A percentile compares a stretch with the other conserved stretches of the same genome.
Conservation (phyloP, 2,113 vertebrate species). For the Mus spicilegus region DNA sequence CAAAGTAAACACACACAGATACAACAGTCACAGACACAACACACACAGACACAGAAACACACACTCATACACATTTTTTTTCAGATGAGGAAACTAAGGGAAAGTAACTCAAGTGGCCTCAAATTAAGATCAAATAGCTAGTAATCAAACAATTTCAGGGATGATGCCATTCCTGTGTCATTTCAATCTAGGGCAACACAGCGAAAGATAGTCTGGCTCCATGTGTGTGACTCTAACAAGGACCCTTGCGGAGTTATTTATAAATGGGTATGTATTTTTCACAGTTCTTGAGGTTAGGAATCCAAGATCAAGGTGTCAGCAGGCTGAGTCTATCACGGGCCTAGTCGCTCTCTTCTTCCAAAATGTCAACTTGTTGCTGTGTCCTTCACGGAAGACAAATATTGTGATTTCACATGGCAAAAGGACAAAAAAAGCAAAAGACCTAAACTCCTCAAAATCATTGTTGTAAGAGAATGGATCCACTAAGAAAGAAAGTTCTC, state of each 20-base stretch:
- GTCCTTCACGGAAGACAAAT: neutral
- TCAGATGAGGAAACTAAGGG: slow-evolving; percentile 33
- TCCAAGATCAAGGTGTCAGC: neutral
- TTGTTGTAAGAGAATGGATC: neutral
- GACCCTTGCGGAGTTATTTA: neutral
- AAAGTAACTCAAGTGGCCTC: neutral
- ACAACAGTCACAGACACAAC: neutral
- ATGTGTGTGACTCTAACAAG: neutral
- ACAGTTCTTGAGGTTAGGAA: neutral
- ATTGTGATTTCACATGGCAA: neutral
- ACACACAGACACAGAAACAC: neutral
- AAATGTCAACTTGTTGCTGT: neutral
- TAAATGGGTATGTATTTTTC: neutral
- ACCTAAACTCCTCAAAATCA: neutral
- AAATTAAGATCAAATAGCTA: neutral
- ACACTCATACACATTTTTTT: neutral
- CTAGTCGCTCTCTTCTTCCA: neutral
- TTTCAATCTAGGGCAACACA: neutral
- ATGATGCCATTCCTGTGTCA: neutral
- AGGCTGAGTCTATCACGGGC: neutral
- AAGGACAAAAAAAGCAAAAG: neutral
- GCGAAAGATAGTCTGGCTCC: neutral
- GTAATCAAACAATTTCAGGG: neutral
- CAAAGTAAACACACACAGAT: neutral
- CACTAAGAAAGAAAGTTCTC: neutral